Evolutionary conservation across 2,113 vertebrate species (phyloP).

Genomic region (Lota lota): DNA sequence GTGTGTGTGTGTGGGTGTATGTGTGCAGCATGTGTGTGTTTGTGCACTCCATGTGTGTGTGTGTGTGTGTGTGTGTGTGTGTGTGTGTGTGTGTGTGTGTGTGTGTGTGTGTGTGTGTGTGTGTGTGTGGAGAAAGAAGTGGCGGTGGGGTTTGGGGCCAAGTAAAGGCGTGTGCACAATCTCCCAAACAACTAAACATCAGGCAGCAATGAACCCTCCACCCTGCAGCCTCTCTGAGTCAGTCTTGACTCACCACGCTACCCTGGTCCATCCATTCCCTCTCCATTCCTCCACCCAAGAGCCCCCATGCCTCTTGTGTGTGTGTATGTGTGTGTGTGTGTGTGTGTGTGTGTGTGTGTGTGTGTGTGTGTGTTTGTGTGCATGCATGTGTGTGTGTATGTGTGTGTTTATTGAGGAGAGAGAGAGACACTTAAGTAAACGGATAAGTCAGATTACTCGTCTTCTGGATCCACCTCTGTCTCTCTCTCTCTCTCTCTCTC

Average conservation of each 20-base stretch:
- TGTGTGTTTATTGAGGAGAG: neutral
- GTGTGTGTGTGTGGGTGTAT: neutral
- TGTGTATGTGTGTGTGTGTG: neutral
- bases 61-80: conserved; percentile 5
- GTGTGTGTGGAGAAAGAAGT: conserved; percentile 8
- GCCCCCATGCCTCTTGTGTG: neutral
- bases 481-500: conserved; percentile 10
- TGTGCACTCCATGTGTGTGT: neutral
- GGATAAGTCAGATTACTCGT: neutral
- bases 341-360: neutral
- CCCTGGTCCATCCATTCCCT: conserved; percentile 32
- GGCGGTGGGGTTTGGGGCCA: neutral
- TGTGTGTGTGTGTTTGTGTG: neutral
- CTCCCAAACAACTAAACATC: conserved; percentile 49
- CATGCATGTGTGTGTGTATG: neutral
- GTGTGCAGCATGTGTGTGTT: neutral
- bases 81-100: neutral
- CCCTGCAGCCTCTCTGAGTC: conserved; percentile 51
- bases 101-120: conserved; percentile 15
- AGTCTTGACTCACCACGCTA: conserved; percentile 41
- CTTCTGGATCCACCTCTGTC: conserved; percentile 13
- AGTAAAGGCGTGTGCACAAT: conserved; percentile 36
- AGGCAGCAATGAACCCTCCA: conserved; percentile 45
- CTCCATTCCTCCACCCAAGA: conserved; percentile 7
- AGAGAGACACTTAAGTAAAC: neutral